phyloP scores from a whole-genome alignment of 2,113 vertebrate genomes.

The Gallinago undulata region DNA sequence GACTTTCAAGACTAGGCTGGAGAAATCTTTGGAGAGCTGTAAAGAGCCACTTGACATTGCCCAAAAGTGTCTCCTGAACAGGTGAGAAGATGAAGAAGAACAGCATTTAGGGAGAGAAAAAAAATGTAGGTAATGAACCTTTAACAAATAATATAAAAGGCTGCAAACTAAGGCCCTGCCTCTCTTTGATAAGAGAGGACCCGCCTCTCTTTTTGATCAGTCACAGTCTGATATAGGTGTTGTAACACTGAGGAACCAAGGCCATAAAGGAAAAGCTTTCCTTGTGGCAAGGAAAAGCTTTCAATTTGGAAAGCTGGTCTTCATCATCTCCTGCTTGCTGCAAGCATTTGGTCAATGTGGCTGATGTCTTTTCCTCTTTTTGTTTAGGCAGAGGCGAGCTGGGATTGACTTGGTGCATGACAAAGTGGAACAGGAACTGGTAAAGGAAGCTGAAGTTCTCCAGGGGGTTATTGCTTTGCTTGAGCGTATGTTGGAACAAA shows the following conservation, averaged over 20 bases:
- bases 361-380: background rate
- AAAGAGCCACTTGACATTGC: constrained; percentile 77
- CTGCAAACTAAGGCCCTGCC: background rate
- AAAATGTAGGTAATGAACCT: background rate
- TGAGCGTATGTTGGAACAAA: constrained; percentile 80
- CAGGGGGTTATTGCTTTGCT: constrained; percentile 77
- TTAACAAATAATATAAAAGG: background rate
- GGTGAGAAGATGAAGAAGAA: constrained; percentile 73
- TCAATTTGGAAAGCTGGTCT: background rate
- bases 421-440: constrained; percentile 82
- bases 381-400: constrained; percentile 77
- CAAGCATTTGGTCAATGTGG: background rate
- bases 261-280: background rate
- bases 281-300: background rate
- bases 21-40: constrained; percentile 80
- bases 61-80: constrained; percentile 81
- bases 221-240: background rate
- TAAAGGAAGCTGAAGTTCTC: constrained; percentile 82
- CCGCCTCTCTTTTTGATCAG: too few relatives aligned
- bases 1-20: constrained; percentile 73
- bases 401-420: constrained; percentile 83
- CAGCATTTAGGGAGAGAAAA: background rate
- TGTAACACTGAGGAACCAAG: background rate
- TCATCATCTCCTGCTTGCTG: background rate
- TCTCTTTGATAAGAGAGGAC: background rate